phyloP scores from a whole-genome alignment of 1,140 invertebrate genomes.

The Drosophila albomicans region DNA sequence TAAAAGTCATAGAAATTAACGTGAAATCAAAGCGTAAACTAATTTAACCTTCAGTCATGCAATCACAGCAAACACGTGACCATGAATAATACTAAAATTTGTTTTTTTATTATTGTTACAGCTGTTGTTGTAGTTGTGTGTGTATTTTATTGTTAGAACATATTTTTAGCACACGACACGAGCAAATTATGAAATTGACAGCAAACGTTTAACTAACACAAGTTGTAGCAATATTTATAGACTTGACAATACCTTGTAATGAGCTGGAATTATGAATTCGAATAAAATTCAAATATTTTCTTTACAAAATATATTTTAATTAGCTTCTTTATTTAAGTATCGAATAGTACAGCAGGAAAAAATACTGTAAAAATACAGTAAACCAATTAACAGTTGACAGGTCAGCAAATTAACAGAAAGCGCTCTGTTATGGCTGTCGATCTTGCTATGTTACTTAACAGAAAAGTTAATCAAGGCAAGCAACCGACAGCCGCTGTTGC shows the following conservation, averaged over 20 bases:
- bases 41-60: conserved; percentile 65
- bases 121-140: conserved; percentile 6
- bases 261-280: too few species aligned
- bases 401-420: too few species aligned
- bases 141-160: conserved; percentile 28
- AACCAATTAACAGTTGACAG: too few species aligned
- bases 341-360: too few species aligned
- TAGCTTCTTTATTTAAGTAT: too few species aligned
- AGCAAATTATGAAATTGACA: conserved; percentile 28
- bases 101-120: not conserved
- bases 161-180: not conserved
- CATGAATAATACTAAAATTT: conserved; percentile 45
- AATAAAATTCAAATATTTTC: too few species aligned
- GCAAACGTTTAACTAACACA: conserved; percentile 31
- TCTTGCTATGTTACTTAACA: conserved; percentile 26
- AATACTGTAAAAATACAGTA: too few species aligned
- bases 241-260: not conserved
- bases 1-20: conserved; percentile 61
- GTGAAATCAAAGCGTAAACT: conserved; percentile 79
- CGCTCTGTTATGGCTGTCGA: conserved; percentile 25
- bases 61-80: conserved; percentile 69
- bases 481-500: not conserved
- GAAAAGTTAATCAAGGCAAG: not conserved
- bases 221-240: conserved; percentile 28
- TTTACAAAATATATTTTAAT: too few species aligned